Conservation (phyloP, 2,888 invertebrate species). For the Teinopalpus imperialis region DNA sequence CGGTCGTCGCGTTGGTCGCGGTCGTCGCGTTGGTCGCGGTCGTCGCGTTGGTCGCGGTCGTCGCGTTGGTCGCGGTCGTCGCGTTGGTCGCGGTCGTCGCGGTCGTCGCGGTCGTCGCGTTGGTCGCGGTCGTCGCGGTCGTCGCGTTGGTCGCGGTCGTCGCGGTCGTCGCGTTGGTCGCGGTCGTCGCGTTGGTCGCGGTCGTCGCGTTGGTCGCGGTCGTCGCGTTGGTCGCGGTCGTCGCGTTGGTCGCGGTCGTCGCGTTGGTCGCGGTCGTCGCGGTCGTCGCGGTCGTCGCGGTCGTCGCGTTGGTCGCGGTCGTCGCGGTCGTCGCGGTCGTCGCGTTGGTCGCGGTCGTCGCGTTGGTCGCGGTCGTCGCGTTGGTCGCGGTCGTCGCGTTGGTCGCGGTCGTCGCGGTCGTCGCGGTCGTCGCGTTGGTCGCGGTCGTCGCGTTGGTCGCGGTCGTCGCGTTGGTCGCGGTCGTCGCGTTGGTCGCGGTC, state of each 20-base stretch:
- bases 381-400: too few relatives aligned
- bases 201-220: conserved; percentile 74
- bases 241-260: conserved; percentile 17
- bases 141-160: too few relatives aligned
- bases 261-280: conserved; percentile 53
- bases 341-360: conserved; percentile 84
- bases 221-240: conserved; percentile 83
- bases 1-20: conserved; percentile 65
- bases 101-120: conserved; percentile 90
- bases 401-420: conserved; percentile 19
- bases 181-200: conserved; percentile 20
- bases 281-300: conserved; percentile 80
- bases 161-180: background rate
- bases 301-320: conserved; percentile 16
- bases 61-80: conserved; percentile 5
- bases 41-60: conserved; percentile 15
- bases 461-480: conserved; percentile 1
- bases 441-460: conserved; percentile 86
- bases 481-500: conserved; percentile 17
- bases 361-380: too few relatives aligned
- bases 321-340: conserved; percentile 5
- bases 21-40: conserved; percentile 85
- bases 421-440: conserved; percentile 58
- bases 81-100: conserved; percentile 84
- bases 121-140: conserved; percentile 95